Base-by-base conservation (phyloP, 1,140 invertebrate genomes). In the Zaprionus africanus region DNA sequence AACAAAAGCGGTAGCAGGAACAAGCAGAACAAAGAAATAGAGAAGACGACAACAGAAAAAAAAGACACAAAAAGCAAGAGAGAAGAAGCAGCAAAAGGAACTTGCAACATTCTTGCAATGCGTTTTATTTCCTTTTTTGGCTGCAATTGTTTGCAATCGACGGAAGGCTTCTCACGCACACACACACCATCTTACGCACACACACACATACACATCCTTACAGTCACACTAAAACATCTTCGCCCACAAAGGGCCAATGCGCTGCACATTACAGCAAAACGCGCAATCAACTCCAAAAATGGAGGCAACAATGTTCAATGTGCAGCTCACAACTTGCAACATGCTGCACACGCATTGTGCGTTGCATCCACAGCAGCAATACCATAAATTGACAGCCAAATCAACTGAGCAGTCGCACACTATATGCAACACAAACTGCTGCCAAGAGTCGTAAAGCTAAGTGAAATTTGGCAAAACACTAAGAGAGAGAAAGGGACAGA, bases 91-190 rank as follows among this genome's bases (percentile, higher is more conserved):
- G 51, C 63, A 62, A 38, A 69, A 62, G 68, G 43, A 61, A 53
- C 43, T 43, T 76, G 72, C 26, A 61, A 59, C 68, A 79, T 74
- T 60, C 69, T 76, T 69, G 54, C 75, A 65, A 68, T 65, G 82
- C 74, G 57, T 71, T 78, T 88, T 84, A 81, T 81, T 87, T 76
- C 84, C 84, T 84, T 87, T 87, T 87, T 87, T 87, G 83, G 84
- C 73, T 41, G 75, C 51, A 76, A 84, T 57, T 67, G 74, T 62
- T 81, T 73, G 78, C 78, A 70, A 81, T 81, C 78, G 57, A 24
- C 66, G 56, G 13, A 28, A 28, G 60, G 36, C 56, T 62, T 61
- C 72, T 62, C 58, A 68, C 24, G 13, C 38, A 46, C 15, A 43
- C 36, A 34, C 22, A 38, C 34, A 53, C 31, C 0, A 0, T 34